These are phyloP conservation scores for Antheraea pernyi DNA, from an alignment of 1,140 invertebrate genomes.

Conservation along the genomic window DNA sequence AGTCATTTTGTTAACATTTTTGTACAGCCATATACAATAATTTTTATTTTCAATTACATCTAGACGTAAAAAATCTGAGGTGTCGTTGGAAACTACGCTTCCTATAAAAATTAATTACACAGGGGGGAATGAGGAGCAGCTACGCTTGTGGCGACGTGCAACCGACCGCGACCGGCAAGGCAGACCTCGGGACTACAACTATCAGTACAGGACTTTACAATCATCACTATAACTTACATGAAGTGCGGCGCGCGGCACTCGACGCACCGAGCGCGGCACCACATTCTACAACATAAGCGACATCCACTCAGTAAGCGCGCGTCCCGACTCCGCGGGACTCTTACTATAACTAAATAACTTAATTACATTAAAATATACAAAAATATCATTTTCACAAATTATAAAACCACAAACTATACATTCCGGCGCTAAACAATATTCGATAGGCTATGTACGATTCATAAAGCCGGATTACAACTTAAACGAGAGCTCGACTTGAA, in stretches of 20 bases:
- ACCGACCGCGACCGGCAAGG: conserved; percentile 50
- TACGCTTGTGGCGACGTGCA: conserved; percentile 70
- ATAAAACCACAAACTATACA: conserved; percentile 74
- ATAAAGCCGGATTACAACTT: conserved; percentile 69
- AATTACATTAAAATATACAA: conserved; percentile 78
- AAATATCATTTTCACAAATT: conserved; percentile 77
- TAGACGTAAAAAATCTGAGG: conserved; percentile 78
- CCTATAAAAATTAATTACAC: conserved; percentile 77
- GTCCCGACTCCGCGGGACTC: conserved; percentile 41
- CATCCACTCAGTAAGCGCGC: conserved; percentile 57
- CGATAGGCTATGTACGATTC: conserved; percentile 73
- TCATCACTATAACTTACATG: conserved; percentile 70
- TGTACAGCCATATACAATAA: conserved; percentile 81
- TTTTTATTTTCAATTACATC: conserved; percentile 79
- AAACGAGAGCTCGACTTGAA: conserved; percentile 75
- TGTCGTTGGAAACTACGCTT: conserved; percentile 77
- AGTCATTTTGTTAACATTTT: conserved; percentile 79
- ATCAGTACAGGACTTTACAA: conserved; percentile 77
- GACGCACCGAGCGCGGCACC: conserved; percentile 7
- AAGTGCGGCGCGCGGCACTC: background rate
- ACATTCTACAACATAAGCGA: conserved; percentile 55
- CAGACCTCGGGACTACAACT: conserved; percentile 69
- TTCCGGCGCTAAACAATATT: conserved; percentile 72
- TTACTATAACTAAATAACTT: conserved; percentile 71
- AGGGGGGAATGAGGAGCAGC: conserved; percentile 74